These are phyloP conservation scores for Endomychus coccineus DNA, from an alignment of 2,888 invertebrate species.

Conservation along the genomic window DNA sequence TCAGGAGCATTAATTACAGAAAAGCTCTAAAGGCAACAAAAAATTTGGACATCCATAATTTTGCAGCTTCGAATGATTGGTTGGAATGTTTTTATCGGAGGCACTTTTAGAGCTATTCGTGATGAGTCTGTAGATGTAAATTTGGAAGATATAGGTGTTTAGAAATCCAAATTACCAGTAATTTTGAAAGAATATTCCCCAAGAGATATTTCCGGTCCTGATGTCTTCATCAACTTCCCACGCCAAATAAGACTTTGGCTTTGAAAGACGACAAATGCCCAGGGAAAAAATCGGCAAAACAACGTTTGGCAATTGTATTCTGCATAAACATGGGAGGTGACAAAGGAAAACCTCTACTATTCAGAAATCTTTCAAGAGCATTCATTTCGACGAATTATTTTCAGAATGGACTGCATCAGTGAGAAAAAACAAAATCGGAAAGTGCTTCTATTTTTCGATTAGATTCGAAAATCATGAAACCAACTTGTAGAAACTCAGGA, in stretches of 20 bases:
- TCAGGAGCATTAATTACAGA: constrained; percentile 13
- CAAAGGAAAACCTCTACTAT: background rate
- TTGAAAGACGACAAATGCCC: constrained; percentile 1
- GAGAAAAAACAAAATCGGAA: no score
- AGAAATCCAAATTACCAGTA: constrained; percentile 1
- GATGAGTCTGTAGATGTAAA: constrained; percentile 6
- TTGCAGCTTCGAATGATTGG: constrained; percentile 14
- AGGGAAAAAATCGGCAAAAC: background rate
- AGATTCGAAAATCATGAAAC: no score
- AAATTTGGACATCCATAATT: constrained; percentile 9
- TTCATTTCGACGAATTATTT: background rate
- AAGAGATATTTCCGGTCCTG: no score
- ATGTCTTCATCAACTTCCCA: background rate
- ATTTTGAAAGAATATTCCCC: background rate
- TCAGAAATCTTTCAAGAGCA: background rate
- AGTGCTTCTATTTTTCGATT: no score
- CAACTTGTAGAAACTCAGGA: no score
- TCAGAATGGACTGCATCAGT: no score
- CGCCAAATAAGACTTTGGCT: constrained; percentile 1
- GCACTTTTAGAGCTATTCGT: constrained; percentile 15
- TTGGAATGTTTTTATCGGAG: constrained; percentile 7
- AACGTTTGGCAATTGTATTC: background rate
- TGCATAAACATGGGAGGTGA: constrained; percentile 1
- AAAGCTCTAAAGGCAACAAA: constrained; percentile 12
- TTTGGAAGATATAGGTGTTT: constrained; percentile 2